Evolutionary conservation across 2,113 vertebrate genomes (phyloP), one percentile per base, ranked within the genome.

Genomic region (Zosterops pallidus): DNA sequence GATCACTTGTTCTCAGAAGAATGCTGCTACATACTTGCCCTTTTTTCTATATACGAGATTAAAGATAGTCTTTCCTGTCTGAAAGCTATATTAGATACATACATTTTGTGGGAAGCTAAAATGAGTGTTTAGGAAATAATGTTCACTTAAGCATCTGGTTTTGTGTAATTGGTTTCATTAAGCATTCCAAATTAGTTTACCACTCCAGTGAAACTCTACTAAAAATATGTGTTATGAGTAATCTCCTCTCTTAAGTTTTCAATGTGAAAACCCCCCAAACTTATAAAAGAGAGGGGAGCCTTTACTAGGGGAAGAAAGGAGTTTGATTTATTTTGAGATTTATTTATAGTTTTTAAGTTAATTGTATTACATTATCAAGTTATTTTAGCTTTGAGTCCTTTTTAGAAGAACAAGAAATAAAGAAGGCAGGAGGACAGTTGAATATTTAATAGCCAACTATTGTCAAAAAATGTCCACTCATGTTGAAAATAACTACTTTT

Each of bases 401-500:
- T 90, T 60, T 55, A 25, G 46, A 77, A 44, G 62, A 56, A 35
- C 28, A 79, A 70, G 41, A 75, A 83, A 93, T 82, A 80, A 82
- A 82, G 60, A 64, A 75, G 24, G 15, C 9, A n/a, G 22, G 18
- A 72, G 8, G 29, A 77, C 24, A 68, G 37, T 46, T 56, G 79
- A 94, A 89, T 62, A 75, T 78, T 82, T 87, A 82, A 20, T 33
- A 92, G 42, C 62, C 55, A 83, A 46, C 14, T 92, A 5, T 53
- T 95, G 62, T 89, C 67, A 79, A 79, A 95, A 90, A 9, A 29
- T 91, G 67, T 52, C 55, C 23, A 25, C 57, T 92, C 31, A 20
- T 59, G 50, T 79, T 89, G 84, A 90, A 96, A 97, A 90, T 95
- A 94, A 87, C 56, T 79, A 37, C 69, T 89, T 92, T 94, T 68